Base-by-base conservation (phyloP, 2,888 invertebrate species). In the Unio delphinus region DNA sequence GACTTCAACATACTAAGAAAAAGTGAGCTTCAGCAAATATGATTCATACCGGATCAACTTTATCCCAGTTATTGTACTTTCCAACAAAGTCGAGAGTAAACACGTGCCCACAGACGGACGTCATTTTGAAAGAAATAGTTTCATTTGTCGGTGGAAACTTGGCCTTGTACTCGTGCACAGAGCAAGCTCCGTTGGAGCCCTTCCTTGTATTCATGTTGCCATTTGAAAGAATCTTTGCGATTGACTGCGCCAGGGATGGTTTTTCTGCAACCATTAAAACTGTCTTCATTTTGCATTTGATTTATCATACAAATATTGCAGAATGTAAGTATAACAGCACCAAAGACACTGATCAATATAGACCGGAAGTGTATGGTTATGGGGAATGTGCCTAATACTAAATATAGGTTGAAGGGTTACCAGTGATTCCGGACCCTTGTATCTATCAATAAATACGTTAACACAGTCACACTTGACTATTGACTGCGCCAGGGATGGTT, bases 21-120 rank as follows among this genome's bases (percentile, higher is more conserved):
- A 30, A 26, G 20, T n/a, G 23, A 61, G n/a, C 17, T 20, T n/a
- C 20, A 11, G n/a, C 30, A 55, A 15, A 8, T 26, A 67, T 28
- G 23, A 45, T 23, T 89, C 92, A 90, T 91, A 95, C 95, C 0
- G 99, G 99, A 90, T 99, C 99, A 5, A 97, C 97, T 87, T 94
- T 93, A 86, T 99, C 98, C 99, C 99, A 99, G 83, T 96, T 98
- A 89, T 99, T 99, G 90, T 95, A 99, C 91, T 97, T 97, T 93
- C 88, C 86, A 64, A 82, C 78, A 87, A 99, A 99, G 91, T 99
- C 99, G 81, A 98, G 92, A 60, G 94, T 94, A 95, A 98, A 96
- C 0, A 99, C 98, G 92, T 99, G 99, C 0, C 99, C 99, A 90
- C 98, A 99, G 0, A 99, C 99, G 0, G 98, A 98, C 1, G 99